Evolutionary conservation across 2,113 vertebrate species (phyloP), one percentile per base, ranked within the genome.

Genomic region (Microtus montanus): DNA sequence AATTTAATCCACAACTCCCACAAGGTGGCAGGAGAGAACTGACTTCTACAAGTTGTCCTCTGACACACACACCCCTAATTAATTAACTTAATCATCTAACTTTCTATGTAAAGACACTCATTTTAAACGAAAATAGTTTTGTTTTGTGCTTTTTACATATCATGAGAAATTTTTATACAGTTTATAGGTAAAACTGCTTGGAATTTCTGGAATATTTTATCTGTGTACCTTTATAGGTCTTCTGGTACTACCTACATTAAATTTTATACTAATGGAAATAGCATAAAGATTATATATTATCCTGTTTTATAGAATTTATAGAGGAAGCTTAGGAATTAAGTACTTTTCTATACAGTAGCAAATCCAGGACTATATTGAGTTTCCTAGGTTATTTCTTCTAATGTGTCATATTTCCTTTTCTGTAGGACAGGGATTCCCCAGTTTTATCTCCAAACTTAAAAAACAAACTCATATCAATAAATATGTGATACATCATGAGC

Each of bases 111-210:
- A 63, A 68, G 44, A 83, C 73, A 35, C 38, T 91, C 61, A 74
- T 14, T 95, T 85, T 64, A 41, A 63, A 44, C 47, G 79, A 70
- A 85, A 87, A 6, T 14, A 47, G 47, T 10, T 95, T 11, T 88
- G 13, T 64, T 75, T 35, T 58, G 58, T 58, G 58, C 19, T 28
- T 78, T 89, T 78, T 75, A 52, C 47, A 26, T 73, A 49, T 79
- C 24, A 70, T 70, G 22, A 95, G 15, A 89, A 44, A 70, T 92
- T 70, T 71, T 93, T 74, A 78, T 74, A 35, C 61, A 58, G 19
- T 14, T 80, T 83, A 38, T 88, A 47, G 74, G 38, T 91, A 90
- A 96, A 91, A 91, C 89, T 87, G 28, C 44, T 71, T 38, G 58
- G 4, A 64, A 66, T 93, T 82, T 94, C 26, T 83, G 52, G 11